Evolutionary conservation across 2,888 invertebrate species (phyloP).

Genomic region (Iselma pallidipennis): DNA sequence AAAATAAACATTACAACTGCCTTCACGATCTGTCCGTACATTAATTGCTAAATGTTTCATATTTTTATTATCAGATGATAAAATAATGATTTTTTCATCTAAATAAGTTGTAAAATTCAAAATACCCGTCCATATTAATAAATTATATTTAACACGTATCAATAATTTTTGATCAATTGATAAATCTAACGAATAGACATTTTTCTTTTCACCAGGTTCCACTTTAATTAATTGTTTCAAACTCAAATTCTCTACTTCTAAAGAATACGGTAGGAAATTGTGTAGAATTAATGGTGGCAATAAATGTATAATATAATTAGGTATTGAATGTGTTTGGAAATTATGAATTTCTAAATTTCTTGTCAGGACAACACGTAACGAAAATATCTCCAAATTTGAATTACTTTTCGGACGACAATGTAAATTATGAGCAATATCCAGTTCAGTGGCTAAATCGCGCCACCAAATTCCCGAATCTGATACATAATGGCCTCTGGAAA

Average conservation of each 20-base stretch:
- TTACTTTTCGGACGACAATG: constrained; percentile 69
- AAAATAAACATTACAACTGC: constrained; percentile 68
- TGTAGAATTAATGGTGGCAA: constrained; percentile 74
- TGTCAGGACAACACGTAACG: constrained; percentile 62
- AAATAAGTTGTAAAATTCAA: constrained; percentile 69
- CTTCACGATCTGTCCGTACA: constrained; percentile 66
- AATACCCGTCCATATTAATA: constrained; percentile 72
- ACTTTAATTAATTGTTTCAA: constrained; percentile 61
- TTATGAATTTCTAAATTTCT: constrained; percentile 44
- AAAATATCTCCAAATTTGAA: constrained; percentile 65
- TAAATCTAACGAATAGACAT: constrained; percentile 69
- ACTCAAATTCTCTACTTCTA: constrained; percentile 62
- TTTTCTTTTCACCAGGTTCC: constrained; percentile 73
- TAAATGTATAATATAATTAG: constrained; percentile 74
- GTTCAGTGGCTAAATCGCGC: constrained; percentile 72
- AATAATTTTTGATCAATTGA: constrained; percentile 60
- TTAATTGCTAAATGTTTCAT: constrained; percentile 70
- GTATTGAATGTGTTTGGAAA: constrained; percentile 58
- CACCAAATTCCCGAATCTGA: constrained; percentile 78
- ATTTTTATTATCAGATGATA: constrained; percentile 66
- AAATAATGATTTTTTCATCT: constrained; percentile 58
- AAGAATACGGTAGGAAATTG: constrained; percentile 76
- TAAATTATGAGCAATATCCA: constrained; percentile 68
- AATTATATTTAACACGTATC: constrained; percentile 62
- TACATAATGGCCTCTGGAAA: constrained; percentile 67